Conservation (phyloP, 2,113 vertebrate genomes). For the Lathamus discolor region DNA sequence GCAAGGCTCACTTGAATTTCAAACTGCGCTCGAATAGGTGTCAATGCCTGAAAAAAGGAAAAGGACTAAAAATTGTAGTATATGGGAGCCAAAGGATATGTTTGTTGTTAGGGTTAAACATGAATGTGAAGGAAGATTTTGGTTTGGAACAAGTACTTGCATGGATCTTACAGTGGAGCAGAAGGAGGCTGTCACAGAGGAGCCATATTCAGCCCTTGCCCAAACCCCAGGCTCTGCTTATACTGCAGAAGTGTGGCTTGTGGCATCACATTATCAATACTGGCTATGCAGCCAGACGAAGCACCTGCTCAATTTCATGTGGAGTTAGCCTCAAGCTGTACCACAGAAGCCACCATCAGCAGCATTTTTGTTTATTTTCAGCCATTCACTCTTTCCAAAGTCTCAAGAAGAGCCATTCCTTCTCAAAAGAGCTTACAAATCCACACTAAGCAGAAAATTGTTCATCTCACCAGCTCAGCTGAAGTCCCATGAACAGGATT, state of each 20-base stretch:
- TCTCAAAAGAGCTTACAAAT: not conserved
- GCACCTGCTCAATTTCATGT: not conserved
- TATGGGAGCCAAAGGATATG: not conserved
- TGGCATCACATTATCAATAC: not conserved
- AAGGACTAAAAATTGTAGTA: not conserved
- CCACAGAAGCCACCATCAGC: not conserved
- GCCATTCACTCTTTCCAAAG: not conserved
- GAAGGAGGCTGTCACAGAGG: not conserved
- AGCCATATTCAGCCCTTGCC: not conserved
- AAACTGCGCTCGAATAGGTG: not conserved
- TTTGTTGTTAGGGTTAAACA: not conserved
- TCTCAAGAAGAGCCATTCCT: not conserved
- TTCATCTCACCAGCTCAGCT: not conserved
- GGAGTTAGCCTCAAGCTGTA: not conserved
- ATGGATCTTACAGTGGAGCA: not conserved
- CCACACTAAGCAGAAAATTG: not conserved
- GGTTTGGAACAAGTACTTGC: not conserved
- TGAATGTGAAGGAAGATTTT: not conserved
- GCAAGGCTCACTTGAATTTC: not conserved
- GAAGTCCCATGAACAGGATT: not conserved
- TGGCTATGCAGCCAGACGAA: not conserved
- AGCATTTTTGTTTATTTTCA: not conserved
- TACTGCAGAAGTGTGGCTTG: not conserved
- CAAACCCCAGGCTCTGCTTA: not conserved
- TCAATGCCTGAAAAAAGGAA: not conserved